Evolutionary conservation across 2,113 vertebrate species (phyloP).

Genomic region (Canis aureus): DNA sequence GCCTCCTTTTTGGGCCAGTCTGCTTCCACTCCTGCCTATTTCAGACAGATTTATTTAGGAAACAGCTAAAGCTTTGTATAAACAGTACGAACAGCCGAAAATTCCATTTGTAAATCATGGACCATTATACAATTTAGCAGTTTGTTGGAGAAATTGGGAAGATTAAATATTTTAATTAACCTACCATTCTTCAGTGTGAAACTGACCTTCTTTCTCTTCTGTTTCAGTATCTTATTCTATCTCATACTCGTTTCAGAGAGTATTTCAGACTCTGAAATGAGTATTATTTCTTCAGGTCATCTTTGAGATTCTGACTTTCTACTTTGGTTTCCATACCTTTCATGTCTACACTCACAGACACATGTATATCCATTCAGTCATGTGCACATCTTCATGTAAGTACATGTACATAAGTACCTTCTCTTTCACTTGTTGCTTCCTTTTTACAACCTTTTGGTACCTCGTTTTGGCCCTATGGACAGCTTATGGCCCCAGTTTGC

Average conservation of each 20-base stretch:
- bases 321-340: conserved; percentile 83
- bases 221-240: conserved; percentile 78
- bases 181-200: conserved; percentile 71
- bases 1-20: neutral
- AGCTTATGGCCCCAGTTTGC: neutral
- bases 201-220: conserved; percentile 81
- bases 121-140: neutral
- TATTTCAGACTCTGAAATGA: conserved; percentile 77
- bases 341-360: conserved; percentile 81
- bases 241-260: conserved; percentile 78
- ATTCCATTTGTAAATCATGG: neutral
- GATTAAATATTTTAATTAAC: conserved; percentile 39
- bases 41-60: neutral
- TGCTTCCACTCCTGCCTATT: conserved; percentile 2
- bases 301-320: conserved; percentile 83
- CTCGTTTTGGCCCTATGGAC: neutral
- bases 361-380: conserved; percentile 82
- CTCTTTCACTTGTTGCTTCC: conserved; percentile 66
- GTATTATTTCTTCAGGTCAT: conserved; percentile 82
- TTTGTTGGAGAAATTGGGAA: neutral
- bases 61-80: neutral
- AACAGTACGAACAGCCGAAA: neutral
- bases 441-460: conserved; percentile 48
- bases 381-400: conserved; percentile 81
- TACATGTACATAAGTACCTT: conserved; percentile 76